Evolutionary conservation across 2,797 vertebrate species (phyloP).

Genomic region (Acridotheres tristis): DNA sequence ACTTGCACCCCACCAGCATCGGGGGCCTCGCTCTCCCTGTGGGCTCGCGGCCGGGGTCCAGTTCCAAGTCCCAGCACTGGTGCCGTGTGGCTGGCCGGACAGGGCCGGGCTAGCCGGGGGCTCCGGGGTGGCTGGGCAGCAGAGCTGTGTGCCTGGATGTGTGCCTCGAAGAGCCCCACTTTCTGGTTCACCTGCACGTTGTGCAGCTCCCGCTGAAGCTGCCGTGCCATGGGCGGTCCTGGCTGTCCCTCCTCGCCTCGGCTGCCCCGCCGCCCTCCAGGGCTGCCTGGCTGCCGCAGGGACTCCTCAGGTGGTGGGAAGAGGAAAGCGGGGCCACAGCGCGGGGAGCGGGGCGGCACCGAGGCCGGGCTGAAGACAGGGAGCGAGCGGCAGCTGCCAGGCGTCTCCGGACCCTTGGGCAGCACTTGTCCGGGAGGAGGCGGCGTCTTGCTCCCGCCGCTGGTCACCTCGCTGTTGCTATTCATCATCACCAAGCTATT

Average conservation of each 20-base stretch:
- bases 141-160: conserved; percentile 85
- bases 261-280: conserved; percentile 51
- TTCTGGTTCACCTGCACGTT: conserved; percentile 91
- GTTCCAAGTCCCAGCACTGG: background rate
- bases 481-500: conserved; percentile 87
- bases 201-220: conserved; percentile 84
- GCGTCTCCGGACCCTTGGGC: conserved; percentile 44
- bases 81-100: background rate
- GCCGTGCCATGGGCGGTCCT: background rate
- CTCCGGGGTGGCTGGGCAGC: conserved; percentile 78
- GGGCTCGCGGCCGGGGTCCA: background rate
- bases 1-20: background rate
- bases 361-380: conserved; percentile 75
- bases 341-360: conserved; percentile 66
- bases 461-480: conserved; percentile 79
- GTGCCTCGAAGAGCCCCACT: conserved; percentile 92
- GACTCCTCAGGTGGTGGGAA: conserved; percentile 66
- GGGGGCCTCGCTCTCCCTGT: background rate
- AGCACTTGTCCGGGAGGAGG: conserved; percentile 75
- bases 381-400: conserved; percentile 49
- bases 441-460: conserved; percentile 72
- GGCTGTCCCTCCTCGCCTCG: conserved; percentile 2
- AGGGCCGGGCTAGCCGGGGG: conserved; percentile 74
- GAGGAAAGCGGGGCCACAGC: conserved; percentile 56
- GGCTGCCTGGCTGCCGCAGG: background rate